These are phyloP conservation scores for Diuraphis noxia DNA, from an alignment of 1,140 invertebrate species.

Conservation along the genomic window DNA sequence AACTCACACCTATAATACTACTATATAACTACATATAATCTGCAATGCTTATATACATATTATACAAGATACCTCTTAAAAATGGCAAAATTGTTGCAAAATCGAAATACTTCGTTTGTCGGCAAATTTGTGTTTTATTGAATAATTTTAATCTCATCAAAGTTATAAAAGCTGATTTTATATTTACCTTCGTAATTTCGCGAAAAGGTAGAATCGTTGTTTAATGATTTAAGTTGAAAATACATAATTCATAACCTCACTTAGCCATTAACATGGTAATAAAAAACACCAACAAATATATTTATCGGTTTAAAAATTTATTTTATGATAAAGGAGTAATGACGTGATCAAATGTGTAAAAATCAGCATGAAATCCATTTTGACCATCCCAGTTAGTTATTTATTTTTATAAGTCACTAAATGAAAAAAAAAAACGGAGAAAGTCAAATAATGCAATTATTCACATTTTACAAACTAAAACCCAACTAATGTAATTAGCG, in stretches of 20 bases:
- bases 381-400: background rate
- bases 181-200: background rate
- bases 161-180: background rate
- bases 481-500: background rate
- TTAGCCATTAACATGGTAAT: background rate
- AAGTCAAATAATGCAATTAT: constrained; percentile 13
- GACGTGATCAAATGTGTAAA: background rate
- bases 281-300: background rate
- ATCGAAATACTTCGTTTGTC: background rate
- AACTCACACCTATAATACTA: background rate
- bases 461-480: background rate
- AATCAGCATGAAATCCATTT: constrained; percentile 17
- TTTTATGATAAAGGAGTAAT: constrained; percentile 9
- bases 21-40: background rate
- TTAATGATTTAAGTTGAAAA: constrained; percentile 16
- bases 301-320: background rate
- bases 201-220: background rate
- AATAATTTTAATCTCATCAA: background rate
- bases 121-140: background rate
- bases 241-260: constrained; percentile 21
- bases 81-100: background rate
- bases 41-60: background rate
- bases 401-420: constrained; percentile 9
- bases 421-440: background rate
- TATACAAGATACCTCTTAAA: background rate